Base-by-base conservation (phyloP, 2,113 vertebrate genomes). In the Rhinopomastus cyanomelas region DNA sequence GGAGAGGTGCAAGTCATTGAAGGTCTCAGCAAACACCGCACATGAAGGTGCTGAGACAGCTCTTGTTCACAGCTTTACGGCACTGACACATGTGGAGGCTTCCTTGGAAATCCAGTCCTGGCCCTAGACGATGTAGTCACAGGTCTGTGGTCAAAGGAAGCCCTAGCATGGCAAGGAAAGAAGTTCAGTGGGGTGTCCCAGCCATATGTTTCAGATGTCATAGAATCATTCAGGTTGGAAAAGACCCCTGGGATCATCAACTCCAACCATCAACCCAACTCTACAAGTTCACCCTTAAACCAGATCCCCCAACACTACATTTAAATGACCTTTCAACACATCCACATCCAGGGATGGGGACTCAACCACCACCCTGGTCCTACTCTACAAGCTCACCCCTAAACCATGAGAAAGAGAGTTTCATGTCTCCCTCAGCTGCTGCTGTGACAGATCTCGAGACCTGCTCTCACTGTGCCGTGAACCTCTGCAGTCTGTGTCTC, bases 401-500 rank as follows among this genome's bases (percentile, higher is more conserved):
- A n/a, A n/a, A n/a, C n/a, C n/a, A n/a, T n/a, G n/a, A n/a, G 65
- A 85, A 77, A 81, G 80, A 81, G 87, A 73, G 66, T 67, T 88
- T 87, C 37, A 62, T 56, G 92, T 87, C 74, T 93, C 55, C 59
- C 72, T 73, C 62, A 66, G 87, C 59, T 81, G 81, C 59, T 59
- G n/a, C 15, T 81, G 46, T 84, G 51, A 69, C 71, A 73, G 71
- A 88, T 79, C 69, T 81, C 59, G 51, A 87, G 90, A 89, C 67
- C 75, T 59, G 60, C 29, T 37, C 36, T 79, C 30, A 30, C 25
- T 27, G 84, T 65, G 30, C 19, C 68, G 46, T 46, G 88, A 76
- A 65, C 53, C 51, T 13, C 1, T 57, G 55, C 49, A 82, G 74
- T 62, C 39, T 8, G 71, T 3, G 53, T 16, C 26, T 77, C 81